These are phyloP conservation scores for Bombus fervidus DNA, from an alignment of 1,140 invertebrate genomes.

Conservation along the genomic window DNA sequence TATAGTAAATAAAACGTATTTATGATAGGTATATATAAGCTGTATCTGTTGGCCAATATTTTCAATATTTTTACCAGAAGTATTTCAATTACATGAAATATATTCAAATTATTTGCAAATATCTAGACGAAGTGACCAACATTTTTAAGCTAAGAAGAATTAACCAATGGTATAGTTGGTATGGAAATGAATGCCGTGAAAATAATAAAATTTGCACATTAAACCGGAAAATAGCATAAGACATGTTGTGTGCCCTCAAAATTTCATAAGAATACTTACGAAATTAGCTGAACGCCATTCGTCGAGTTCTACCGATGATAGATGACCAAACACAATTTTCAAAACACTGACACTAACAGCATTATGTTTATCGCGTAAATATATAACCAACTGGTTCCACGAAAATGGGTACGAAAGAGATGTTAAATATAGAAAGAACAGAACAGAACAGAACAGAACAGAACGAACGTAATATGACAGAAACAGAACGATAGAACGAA, in stretches of 20 bases:
- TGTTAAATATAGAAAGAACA: background rate
- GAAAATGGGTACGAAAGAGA: background rate
- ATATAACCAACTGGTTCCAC: background rate
- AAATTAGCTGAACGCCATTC: conserved; percentile 12
- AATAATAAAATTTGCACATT: background rate
- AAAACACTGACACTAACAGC: background rate
- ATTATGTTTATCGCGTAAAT: background rate
- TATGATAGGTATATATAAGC: background rate
- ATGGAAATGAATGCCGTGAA: background rate
- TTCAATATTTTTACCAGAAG: background rate
- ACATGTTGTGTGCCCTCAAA: background rate
- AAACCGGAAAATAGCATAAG: background rate
- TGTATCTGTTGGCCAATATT: background rate
- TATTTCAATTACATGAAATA: background rate
- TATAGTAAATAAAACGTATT: background rate
- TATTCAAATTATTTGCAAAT: background rate
- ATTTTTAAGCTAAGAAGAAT: background rate
- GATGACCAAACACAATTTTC: conserved; percentile 10
- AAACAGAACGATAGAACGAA: background rate
- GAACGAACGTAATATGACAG: conserved; percentile 2
- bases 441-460: background rate
- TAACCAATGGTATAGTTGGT: background rate
- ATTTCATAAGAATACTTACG: conserved; percentile 32
- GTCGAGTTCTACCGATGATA: background rate
- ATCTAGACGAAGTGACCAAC: background rate